Conservation (phyloP, 2,113 vertebrate species). For the Ancistrus triradiatus region DNA sequence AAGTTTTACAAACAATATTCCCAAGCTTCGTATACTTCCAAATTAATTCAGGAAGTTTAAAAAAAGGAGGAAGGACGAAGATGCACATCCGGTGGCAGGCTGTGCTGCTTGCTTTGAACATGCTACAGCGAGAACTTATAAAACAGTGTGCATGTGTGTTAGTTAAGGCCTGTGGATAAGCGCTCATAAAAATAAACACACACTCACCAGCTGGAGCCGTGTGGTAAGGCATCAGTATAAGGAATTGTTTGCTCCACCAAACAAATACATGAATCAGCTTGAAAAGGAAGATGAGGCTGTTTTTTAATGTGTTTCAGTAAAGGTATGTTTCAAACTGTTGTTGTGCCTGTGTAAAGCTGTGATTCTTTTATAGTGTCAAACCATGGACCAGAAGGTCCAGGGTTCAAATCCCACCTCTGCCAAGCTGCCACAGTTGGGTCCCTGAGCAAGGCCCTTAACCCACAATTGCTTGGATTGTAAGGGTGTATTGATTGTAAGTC, state of each 20-base stretch:
- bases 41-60: conserved; percentile 60
- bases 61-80: conserved; percentile 56
- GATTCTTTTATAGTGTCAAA: too few relatives aligned
- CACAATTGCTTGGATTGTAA: too few relatives aligned
- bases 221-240: conserved; percentile 26
- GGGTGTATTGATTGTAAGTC: too few relatives aligned
- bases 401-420: too few relatives aligned
- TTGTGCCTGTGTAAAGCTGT: too few relatives aligned
- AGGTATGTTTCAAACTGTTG: too few relatives aligned
- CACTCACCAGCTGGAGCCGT: conserved; percentile 24
- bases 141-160: conserved; percentile 69
- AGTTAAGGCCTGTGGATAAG: conserved; percentile 63
- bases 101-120: conserved; percentile 65
- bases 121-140: conserved; percentile 59
- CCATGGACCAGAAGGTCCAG: too few relatives aligned
- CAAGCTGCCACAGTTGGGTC: too few relatives aligned
- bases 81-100: conserved; percentile 61
- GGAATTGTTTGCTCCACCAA: conserved; percentile 8
- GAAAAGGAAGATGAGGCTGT: neutral
- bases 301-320: too few relatives aligned
- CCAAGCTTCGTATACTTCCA: conserved; percentile 46
- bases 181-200: conserved; percentile 49
- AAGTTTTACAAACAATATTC: conserved; percentile 25
- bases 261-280: conserved; percentile 5
- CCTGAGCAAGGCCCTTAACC: too few relatives aligned